These are phyloP conservation scores for Pogonocichla stellata DNA, from an alignment of 2,113 vertebrate genomes.

Conservation along the genomic window DNA sequence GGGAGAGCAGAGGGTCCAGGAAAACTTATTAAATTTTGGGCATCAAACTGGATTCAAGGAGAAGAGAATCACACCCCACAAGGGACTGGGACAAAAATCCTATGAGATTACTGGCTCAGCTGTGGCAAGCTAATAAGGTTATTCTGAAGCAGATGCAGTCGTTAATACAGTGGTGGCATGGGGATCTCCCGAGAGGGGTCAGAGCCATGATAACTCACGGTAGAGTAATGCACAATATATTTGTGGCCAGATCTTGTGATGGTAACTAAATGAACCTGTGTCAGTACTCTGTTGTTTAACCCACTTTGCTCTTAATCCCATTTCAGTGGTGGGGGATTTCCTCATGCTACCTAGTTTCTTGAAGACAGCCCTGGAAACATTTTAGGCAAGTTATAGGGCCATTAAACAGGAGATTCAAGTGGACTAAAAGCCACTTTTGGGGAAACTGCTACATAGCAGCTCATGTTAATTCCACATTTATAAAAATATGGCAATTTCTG, in stretches of 20 bases:
- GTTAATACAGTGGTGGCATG: slow-evolving; percentile 85
- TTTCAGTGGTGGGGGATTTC: not conserved
- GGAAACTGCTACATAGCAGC: not conserved
- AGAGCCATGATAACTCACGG: slow-evolving; percentile 80
- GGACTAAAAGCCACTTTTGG: not conserved
- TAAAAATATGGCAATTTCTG: slow-evolving; percentile 48
- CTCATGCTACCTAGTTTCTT: not conserved
- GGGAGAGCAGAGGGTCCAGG: slow-evolving; percentile 73
- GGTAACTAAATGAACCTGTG: slow-evolving; percentile 64
- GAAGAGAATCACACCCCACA: slow-evolving; percentile 71
- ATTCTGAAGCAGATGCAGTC: slow-evolving; percentile 82
- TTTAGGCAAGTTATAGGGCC: not conserved
- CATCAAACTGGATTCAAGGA: slow-evolving; percentile 78
- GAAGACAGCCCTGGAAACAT: not conserved
- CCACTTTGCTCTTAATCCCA: slow-evolving; percentile 50
- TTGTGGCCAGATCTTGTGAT: slow-evolving; percentile 77
- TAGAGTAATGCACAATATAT: slow-evolving; percentile 74
- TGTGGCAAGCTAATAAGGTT: slow-evolving; percentile 83
- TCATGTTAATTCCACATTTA: slow-evolving; percentile 26
- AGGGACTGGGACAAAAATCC: slow-evolving; percentile 72
- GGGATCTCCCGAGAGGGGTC: slow-evolving; percentile 80
- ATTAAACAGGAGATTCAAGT: slow-evolving; percentile 15
- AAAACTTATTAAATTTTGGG: slow-evolving; percentile 79
- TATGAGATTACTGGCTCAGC: slow-evolving; percentile 81
- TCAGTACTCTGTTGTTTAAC: slow-evolving; percentile 18